Percentiles rank a stretch among this genome's conserved stretches.
phyloP scores from a whole-genome alignment of 1,140 invertebrate genomes.

The Brachionus paranguensis region DNA sequence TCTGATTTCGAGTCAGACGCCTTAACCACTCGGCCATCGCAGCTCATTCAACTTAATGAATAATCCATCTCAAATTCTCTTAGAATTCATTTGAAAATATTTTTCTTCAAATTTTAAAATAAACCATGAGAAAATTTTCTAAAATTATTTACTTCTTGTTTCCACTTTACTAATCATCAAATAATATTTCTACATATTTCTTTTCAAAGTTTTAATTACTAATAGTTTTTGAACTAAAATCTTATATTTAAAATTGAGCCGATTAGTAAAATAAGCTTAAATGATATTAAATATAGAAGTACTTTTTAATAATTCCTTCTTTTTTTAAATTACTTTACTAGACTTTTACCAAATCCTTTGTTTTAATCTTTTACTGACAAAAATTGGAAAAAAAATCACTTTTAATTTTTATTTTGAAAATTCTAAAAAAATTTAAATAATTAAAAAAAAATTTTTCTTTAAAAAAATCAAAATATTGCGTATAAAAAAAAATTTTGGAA shows the following conservation, averaged over 20 bases:
- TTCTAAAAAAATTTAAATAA: too few relatives aligned
- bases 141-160: background rate
- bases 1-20: slow-evolving; percentile 39
- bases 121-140: background rate
- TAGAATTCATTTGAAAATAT: background rate
- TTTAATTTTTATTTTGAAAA: too few relatives aligned
- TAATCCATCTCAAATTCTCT: background rate
- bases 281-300: too few relatives aligned
- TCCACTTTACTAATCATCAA: background rate
- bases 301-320: too few relatives aligned
- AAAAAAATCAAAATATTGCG: too few relatives aligned
- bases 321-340: too few relatives aligned
- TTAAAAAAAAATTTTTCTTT: too few relatives aligned
- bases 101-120: background rate
- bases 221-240: background rate
- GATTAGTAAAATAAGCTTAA: background rate
- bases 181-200: background rate
- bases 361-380: too few relatives aligned
- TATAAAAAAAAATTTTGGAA: too few relatives aligned
- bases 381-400: too few relatives aligned
- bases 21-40: slow-evolving; percentile 41
- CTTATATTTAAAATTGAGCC: background rate
- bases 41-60: background rate
- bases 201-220: background rate
- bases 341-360: too few relatives aligned